Conservation (phyloP, 2,888 invertebrate species). For the Drosophila vallismaia region DNA sequence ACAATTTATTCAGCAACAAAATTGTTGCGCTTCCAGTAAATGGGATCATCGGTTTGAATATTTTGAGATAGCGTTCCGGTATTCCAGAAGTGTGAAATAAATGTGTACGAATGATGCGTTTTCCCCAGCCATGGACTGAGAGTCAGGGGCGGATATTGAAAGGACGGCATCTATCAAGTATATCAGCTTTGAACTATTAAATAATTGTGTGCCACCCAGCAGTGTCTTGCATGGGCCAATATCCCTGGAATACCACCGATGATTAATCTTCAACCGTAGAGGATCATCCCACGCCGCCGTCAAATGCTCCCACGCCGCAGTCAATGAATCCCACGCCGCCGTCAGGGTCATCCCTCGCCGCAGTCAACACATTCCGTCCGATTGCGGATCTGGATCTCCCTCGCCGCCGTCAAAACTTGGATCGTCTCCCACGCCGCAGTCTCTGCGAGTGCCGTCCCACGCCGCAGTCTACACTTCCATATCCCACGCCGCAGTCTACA, state of each 20-base stretch:
- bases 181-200: conserved; percentile 71
- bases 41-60: conserved; percentile 60
- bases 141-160: conserved; percentile 36
- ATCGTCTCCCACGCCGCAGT: conserved; percentile 39
- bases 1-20: conserved; percentile 61
- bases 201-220: conserved; percentile 2
- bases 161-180: conserved; percentile 42
- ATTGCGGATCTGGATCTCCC: conserved; percentile 38
- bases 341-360: conserved; percentile 54
- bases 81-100: conserved; percentile 67
- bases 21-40: conserved; percentile 27
- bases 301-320: conserved; percentile 41
- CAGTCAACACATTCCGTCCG: conserved; percentile 30
- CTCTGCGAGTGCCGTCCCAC: conserved; percentile 29
- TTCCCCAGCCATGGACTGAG: conserved; percentile 48
- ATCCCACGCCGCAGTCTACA: conserved; percentile 28
- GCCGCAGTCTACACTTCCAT: conserved; percentile 32
- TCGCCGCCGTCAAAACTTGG: conserved; percentile 53
- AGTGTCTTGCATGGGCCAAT: conserved; percentile 4
- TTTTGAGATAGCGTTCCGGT: conserved; percentile 58
- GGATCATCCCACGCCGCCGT: conserved; percentile 62
- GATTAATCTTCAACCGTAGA: conserved; percentile 38
- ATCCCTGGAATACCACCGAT: conserved; percentile 61
- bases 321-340: conserved; percentile 60
- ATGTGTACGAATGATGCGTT: conserved; percentile 56